These are phyloP conservation scores for Edolisoma coerulescens DNA, from an alignment of 2,113 vertebrate genomes.

Conservation along the genomic window DNA sequence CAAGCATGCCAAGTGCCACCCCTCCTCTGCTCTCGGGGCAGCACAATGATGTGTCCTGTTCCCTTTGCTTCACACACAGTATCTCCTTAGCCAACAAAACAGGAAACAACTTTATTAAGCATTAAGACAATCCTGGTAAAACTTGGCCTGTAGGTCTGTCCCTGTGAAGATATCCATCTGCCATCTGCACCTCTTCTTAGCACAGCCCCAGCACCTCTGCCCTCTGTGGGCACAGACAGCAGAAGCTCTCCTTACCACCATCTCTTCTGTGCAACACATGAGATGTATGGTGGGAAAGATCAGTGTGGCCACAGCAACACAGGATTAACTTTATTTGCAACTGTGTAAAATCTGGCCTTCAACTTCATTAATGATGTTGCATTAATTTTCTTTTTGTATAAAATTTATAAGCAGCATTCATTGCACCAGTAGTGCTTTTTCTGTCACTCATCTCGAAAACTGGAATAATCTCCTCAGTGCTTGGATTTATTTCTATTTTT, in stretches of 20 bases:
- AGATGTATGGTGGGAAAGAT: not conserved
- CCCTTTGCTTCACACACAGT: not conserved
- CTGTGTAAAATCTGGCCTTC: not conserved
- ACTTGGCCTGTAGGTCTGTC: not conserved
- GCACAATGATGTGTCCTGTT: accelerated
- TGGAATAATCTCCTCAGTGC: not conserved
- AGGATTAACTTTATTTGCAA: not conserved
- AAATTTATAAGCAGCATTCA: not conserved
- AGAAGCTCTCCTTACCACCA: not conserved
- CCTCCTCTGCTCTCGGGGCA: accelerated
- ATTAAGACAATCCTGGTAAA: not conserved
- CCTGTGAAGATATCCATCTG: not conserved
- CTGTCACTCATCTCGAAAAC: not conserved
- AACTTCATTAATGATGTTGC: not conserved
- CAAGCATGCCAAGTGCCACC: accelerated
- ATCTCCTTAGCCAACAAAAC: not conserved
- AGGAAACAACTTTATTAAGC: not conserved
- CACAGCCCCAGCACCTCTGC: not conserved
- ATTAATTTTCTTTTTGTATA: not conserved
- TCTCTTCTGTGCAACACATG: not conserved
- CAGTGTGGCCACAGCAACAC: not conserved
- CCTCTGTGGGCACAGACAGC: not conserved
- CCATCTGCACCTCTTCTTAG: not conserved
- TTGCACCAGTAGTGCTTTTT: not conserved
- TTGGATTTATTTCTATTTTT: not conserved